A percentile compares a stretch with the other conserved stretches of the same genome.
Conservation (phyloP, 2,888 invertebrate genomes). For the Stomorhina lunata region DNA sequence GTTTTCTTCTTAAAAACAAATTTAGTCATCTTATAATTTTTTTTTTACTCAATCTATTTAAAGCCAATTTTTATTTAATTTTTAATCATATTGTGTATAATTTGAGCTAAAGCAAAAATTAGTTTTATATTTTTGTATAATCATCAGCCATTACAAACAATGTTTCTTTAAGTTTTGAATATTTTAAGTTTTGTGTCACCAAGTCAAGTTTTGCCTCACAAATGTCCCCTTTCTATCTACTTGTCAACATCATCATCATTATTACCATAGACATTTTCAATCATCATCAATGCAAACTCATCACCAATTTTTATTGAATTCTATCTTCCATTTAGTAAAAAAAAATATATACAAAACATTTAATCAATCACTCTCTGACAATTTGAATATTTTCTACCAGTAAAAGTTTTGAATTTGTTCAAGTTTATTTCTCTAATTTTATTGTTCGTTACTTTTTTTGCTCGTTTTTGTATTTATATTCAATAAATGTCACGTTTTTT, state of each 20-base stretch:
- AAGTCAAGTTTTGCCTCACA: neutral
- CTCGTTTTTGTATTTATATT: conserved; percentile 4
- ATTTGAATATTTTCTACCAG: conserved; percentile 16
- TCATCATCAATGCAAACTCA: too few relatives aligned
- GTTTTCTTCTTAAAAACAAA: neutral
- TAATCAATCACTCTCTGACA: too few relatives aligned
- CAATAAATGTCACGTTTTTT: conserved; percentile 9
- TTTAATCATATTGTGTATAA: conserved; percentile 42
- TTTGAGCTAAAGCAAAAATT: conserved; percentile 43
- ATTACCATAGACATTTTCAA: too few relatives aligned
- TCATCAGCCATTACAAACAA: conserved; percentile 4
- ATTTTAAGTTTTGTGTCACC: conserved; percentile 9
- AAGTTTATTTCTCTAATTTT: conserved; percentile 4
- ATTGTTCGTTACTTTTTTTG: conserved; percentile 27
- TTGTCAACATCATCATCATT: conserved; percentile 14
- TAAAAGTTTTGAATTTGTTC: conserved; percentile 1
- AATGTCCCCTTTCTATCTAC: neutral
- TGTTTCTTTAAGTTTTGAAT: conserved; percentile 4
- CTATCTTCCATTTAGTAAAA: too few relatives aligned
- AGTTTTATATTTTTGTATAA: neutral
- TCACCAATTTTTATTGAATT: too few relatives aligned
- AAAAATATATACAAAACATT: too few relatives aligned
- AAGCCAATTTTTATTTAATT: conserved; percentile 29
- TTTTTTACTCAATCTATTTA: conserved; percentile 64
- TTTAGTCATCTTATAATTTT: conserved; percentile 7